phyloP scores from a whole-genome alignment of 2,888 invertebrate genomes.

The Hymenopus coronatus region DNA sequence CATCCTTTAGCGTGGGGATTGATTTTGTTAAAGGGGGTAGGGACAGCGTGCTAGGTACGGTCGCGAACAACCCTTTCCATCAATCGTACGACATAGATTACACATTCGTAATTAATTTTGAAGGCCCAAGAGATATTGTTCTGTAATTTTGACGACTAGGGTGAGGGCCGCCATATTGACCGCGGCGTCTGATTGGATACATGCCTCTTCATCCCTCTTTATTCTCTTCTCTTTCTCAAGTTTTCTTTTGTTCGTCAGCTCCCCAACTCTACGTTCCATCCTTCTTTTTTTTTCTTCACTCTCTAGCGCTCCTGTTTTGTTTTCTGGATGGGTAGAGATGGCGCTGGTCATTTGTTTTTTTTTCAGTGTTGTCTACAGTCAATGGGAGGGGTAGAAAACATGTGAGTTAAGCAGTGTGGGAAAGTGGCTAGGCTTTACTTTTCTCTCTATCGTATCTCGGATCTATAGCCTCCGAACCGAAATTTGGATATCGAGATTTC shows the following conservation, averaged over 20 bases:
- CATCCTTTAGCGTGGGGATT: neutral
- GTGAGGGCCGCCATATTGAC: neutral
- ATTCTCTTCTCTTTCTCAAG: neutral
- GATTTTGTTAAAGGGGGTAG: neutral
- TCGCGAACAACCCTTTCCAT: neutral
- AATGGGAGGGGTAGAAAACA: neutral
- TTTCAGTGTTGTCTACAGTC: conserved; percentile 13
- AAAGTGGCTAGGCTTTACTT: conserved; percentile 22
- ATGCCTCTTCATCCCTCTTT: neutral
- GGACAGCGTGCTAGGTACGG: conserved; percentile 13
- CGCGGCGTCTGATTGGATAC: neutral
- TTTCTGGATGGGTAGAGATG: neutral
- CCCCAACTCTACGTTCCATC: neutral
- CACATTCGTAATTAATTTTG: neutral
- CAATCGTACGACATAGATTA: neutral
- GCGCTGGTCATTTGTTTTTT: neutral
- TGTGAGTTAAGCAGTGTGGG: conserved; percentile 35
- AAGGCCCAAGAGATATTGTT: neutral
- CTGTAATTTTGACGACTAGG: too few species aligned
- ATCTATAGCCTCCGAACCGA: too few species aligned
- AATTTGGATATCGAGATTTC: too few species aligned
- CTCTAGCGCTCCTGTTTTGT: neutral
- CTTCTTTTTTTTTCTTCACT: neutral
- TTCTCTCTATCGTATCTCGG: neutral
- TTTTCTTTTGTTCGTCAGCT: conserved; percentile 5